Percentiles rank a stretch among this genome's conserved stretches.
Conservation (phyloP, 2,797 vertebrate genomes). For the Sebastes cheni region DNA sequence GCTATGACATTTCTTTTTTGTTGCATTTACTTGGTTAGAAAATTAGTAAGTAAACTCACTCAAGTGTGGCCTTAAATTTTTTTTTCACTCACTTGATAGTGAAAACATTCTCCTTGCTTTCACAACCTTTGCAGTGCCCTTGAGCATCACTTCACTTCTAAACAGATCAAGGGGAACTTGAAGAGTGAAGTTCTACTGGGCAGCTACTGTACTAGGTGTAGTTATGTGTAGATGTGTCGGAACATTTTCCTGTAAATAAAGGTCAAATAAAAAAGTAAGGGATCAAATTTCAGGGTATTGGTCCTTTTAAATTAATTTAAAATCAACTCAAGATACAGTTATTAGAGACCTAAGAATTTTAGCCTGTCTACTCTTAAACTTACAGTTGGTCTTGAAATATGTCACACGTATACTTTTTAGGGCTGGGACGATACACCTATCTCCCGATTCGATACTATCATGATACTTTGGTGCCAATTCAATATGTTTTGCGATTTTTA, state of each 20-base stretch:
- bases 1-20: too few species aligned
- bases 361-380: neutral
- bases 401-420: neutral
- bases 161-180: neutral
- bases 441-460: too few species aligned
- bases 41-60: neutral
- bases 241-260: neutral
- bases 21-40: neutral
- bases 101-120: neutral
- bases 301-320: neutral
- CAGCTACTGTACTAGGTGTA: neutral
- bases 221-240: neutral
- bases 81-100: neutral
- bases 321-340: neutral
- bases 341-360: neutral
- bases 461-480: too few species aligned
- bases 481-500: too few species aligned
- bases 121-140: neutral
- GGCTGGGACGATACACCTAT: too few species aligned
- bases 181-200: neutral
- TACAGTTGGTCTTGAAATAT: neutral
- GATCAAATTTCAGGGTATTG: neutral
- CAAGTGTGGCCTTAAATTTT: neutral
- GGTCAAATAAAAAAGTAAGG: neutral
- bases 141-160: neutral